A percentile compares a stretch with the other conserved stretches of the same genome.
Conservation (phyloP, 2,888 invertebrate genomes). For the Drosophila nr. perissopoda region DNA sequence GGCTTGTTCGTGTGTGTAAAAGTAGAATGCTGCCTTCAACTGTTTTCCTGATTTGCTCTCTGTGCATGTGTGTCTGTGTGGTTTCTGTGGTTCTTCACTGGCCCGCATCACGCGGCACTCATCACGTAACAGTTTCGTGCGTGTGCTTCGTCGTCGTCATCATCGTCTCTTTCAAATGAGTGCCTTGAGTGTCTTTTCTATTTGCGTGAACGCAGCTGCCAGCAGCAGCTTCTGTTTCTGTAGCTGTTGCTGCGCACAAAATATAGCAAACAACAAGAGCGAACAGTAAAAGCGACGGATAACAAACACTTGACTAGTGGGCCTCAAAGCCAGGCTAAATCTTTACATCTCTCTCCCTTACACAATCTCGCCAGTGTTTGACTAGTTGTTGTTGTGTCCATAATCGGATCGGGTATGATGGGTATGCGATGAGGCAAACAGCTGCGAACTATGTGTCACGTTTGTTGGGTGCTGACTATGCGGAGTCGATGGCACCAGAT, state of each 20-base stretch:
- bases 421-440: conserved; percentile 12
- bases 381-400: conserved; percentile 27
- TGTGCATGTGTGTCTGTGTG: conserved; percentile 14
- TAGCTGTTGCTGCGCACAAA: conserved; percentile 53
- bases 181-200: conserved; percentile 79
- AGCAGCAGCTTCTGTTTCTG: conserved; percentile 50
- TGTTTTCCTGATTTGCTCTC: conserved; percentile 22
- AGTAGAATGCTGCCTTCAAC: conserved; percentile 10
- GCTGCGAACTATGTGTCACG: conserved; percentile 24
- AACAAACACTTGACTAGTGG: conserved; percentile 54
- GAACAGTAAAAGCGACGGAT: conserved; percentile 51
- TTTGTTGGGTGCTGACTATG: conserved; percentile 7
- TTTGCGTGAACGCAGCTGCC: conserved; percentile 76
- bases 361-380: conserved; percentile 22
- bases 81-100: conserved; percentile 19
- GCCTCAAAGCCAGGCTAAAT: conserved; percentile 23
- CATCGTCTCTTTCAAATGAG: conserved; percentile 62
- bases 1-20: conserved; percentile 52
- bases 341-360: background rate
- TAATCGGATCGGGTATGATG: conserved; percentile 36
- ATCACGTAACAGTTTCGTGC: conserved; percentile 71
- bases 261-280: conserved; percentile 36
- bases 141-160: conserved; percentile 6
- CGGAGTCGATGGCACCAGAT: background rate
- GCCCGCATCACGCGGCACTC: conserved; percentile 72